Percentiles rank a stretch among this genome's conserved stretches.
phyloP scores from a whole-genome alignment of 2,113 vertebrate genomes.

The Hiodon alosoides region DNA sequence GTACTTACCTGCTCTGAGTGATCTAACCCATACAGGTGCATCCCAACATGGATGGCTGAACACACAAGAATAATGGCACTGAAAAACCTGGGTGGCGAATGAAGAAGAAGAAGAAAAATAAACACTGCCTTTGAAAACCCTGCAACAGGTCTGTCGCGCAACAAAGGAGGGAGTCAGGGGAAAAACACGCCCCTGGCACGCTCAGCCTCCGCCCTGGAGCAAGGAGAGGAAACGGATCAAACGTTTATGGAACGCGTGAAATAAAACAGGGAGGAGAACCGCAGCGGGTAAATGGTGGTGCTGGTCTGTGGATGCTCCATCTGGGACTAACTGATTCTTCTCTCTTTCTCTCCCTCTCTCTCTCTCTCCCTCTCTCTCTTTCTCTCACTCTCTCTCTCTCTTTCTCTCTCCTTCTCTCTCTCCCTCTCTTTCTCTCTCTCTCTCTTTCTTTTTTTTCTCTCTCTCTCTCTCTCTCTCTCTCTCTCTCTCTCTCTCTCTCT shows the following conservation, averaged over 20 bases:
- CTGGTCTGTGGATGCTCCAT: conserved; percentile 1
- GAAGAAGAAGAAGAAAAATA: background rate
- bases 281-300: background rate
- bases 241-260: conserved; percentile 14
- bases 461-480: conserved; percentile 10
- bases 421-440: conserved; percentile 14
- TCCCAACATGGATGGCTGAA: conserved; percentile 33
- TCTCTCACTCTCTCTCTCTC: conserved; percentile 6
- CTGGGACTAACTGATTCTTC: conserved; percentile 16
- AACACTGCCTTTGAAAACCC: background rate
- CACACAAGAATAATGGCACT: background rate
- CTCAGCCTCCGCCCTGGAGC: conserved; percentile 31
- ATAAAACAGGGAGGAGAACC: background rate
- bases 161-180: background rate
- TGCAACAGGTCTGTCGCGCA: conserved; percentile 36
- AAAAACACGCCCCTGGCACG: background rate
- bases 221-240: conserved; percentile 2
- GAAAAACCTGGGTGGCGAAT: background rate
- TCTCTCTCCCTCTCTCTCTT: background rate
- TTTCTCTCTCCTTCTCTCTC: conserved; percentile 8
- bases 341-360: conserved; percentile 9
- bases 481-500: too few species aligned
- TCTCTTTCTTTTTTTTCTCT: conserved; percentile 5
- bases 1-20: conserved; percentile 55
- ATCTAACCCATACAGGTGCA: conserved; percentile 49